These are phyloP conservation scores for Hydropsyche tenuis DNA, from an alignment of 1,140 invertebrate genomes.

Conservation along the genomic window DNA sequence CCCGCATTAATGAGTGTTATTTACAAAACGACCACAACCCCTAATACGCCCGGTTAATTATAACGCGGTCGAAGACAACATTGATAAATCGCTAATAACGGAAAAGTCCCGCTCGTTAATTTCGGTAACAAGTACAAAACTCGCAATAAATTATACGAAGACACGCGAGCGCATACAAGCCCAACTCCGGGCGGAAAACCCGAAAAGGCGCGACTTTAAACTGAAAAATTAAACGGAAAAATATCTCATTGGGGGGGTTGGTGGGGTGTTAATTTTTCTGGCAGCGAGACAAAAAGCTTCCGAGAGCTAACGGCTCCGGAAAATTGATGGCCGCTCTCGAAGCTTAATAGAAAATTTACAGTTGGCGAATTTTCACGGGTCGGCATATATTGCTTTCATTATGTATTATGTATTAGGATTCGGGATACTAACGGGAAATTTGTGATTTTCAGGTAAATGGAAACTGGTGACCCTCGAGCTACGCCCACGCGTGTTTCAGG, in stretches of 20 bases:
- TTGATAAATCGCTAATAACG: constrained; percentile 16
- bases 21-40: too few species aligned
- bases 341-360: constrained; percentile 10
- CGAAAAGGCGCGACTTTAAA: neutral
- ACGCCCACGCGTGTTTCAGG: neutral
- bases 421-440: too few species aligned
- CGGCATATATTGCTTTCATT: too few species aligned
- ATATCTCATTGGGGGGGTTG: neutral
- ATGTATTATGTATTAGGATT: too few species aligned
- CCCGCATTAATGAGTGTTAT: too few species aligned
- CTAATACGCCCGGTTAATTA: constrained; percentile 2
- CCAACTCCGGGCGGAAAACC: too few species aligned
- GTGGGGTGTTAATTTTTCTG: neutral
- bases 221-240: neutral
- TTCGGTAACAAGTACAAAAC: constrained; percentile 1
- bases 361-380: neutral
- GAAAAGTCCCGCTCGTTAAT: constrained; percentile 12
- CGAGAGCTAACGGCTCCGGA: neutral
- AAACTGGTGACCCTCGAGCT: too few species aligned
- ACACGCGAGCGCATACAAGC: neutral
- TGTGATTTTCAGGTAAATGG: too few species aligned
- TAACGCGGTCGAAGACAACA: constrained; percentile 11
- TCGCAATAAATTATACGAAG: constrained; percentile 4
- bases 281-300: neutral
- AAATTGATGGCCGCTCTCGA: neutral